phyloP scores from a whole-genome alignment of 1,140 invertebrate genomes.

The Arion vulgaris region DNA sequence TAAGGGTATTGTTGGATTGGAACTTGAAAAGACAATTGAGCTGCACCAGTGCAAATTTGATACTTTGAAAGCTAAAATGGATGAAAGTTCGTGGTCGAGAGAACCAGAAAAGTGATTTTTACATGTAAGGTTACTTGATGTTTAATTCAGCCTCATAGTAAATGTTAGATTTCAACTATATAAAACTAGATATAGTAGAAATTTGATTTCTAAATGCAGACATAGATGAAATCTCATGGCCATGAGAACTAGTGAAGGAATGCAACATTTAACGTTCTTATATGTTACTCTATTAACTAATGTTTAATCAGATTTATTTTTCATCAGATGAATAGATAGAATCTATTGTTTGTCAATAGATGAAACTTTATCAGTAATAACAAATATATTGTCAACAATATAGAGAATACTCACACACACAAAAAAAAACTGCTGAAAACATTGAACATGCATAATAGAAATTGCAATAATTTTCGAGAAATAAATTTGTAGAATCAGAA shows the following conservation, averaged over 20 bases:
- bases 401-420: no score
- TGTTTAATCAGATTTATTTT: background rate
- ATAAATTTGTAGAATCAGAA: no score
- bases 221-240: background rate
- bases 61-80: conserved; percentile 25
- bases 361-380: no score
- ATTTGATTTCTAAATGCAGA: background rate
- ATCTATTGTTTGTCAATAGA: no score
- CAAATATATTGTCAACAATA: no score
- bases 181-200: background rate
- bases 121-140: background rate
- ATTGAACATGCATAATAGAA: no score
- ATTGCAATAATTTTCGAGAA: no score
- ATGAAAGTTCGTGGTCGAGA: conserved; percentile 31
- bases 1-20: conserved; percentile 80
- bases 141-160: background rate
- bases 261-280: background rate
- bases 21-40: conserved; percentile 85
- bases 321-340: background rate
- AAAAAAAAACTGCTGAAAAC: no score
- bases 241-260: background rate
- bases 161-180: background rate
- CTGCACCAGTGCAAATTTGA: conserved; percentile 76
- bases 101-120: conserved; percentile 35
- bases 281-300: background rate